Evolutionary conservation across 2,797 vertebrate species (phyloP), one percentile per base, ranked within the genome.

Genomic region (Emys orbicularis): DNA sequence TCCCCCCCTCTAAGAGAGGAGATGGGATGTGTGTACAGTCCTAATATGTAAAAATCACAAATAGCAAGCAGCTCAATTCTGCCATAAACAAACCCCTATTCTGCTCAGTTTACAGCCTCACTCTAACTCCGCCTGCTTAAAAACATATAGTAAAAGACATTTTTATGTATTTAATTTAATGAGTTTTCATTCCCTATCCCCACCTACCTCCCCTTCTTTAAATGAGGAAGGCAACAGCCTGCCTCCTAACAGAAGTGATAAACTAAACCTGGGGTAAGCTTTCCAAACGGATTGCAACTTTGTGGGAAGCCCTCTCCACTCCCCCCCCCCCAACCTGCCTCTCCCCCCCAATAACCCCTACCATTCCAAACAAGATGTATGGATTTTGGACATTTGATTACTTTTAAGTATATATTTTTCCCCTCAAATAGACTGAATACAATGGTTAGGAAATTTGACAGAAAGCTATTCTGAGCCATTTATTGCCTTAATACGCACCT

Each of bases 401-500:
- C 97, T 97, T 97, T 94, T 97, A 98, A 98, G 96, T 96, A 96
- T 96, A 86, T 97, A 94, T 98, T 98, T 98, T 98, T 97, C 1
- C 94, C 98, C 98, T 98, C 98, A 99, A 99, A 99, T 98, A 98
- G 98, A 99, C 98, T 98, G 99, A 99, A 99, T 98, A 98, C 99
- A 99, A 99, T 98, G 99, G 99, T 99, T 99, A 98, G 99, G 98
- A 98, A 99, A 99, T 99, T 99, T 98, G 99, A 99, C 99, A 99
- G 99, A 99, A 99, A 99, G 99, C 99, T 99, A 99, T 99, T 99
- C 99, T 98, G 98, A 98, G 99, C 99, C 99, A 99, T 99, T 99
- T 99, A 99, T 99, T 99, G 99, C 98, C 99, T 99, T 99, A 99
- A 99, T 99, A 99, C 99, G 99, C 99, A 99, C 99, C 99, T 99